Base-by-base conservation (phyloP, 2,888 invertebrate genomes). In the Acronicta aceris region DNA sequence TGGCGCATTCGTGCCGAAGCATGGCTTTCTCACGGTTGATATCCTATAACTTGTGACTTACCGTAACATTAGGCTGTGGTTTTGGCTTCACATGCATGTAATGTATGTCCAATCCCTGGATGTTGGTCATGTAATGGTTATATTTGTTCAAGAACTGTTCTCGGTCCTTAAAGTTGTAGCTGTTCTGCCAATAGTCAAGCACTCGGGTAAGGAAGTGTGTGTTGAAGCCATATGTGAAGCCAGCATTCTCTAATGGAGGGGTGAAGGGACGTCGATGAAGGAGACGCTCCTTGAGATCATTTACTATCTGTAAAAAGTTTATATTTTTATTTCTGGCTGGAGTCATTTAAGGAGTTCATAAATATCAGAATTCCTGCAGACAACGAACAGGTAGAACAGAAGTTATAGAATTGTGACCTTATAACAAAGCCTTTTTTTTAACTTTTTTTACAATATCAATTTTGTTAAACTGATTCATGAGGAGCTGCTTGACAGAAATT, bases 221-320 rank as follows among this genome's bases (percentile, higher is more conserved):
- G 81, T 98, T 97, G 84, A 98, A 96, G 2, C 99, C 99, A 81
- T 98, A 98, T 61, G 96, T 95, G 88, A 98, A 98, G 7, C 95
- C 96, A 0, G 94, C 89, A 49, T 95, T 95, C 86, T 97, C 96
- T 48, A 97, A 82, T 0, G 97, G 96, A 12, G 93, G 92, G 0
- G 90, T 86, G 5, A 95, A 90, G 0, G 85, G 84, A 8, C 90
- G 86, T 0, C 93, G 85, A 48, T 92, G 94, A 1, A 95, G 87
- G 0, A 97, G 89, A 8, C 97, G 91, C 15, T 91, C 87, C 65
- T 92, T 89, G 0, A 96, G 83, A 74, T 96, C 96, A 62, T 93
- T 87, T 43, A 96, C 75, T 61, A 93, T 84, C 94, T 94, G 82
- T 42, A 71, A 94, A 84, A 92, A 8, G 2, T 12, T 3, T 33